phyloP scores from a whole-genome alignment of 2,888 invertebrate genomes.

The Griposia aprilina region DNA sequence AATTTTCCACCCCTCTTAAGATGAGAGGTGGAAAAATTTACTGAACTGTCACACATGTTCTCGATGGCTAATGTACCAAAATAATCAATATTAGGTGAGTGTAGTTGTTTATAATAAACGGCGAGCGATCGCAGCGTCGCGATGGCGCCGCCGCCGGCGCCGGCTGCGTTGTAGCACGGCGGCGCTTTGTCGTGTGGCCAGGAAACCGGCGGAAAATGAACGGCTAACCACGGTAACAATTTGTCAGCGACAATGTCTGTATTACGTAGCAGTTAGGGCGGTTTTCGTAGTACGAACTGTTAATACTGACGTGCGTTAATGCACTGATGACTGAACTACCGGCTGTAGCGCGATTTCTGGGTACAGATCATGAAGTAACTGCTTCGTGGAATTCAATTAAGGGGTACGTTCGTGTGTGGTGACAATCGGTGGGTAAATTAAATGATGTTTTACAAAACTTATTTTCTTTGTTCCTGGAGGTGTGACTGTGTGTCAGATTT shows the following conservation, averaged over 20 bases:
- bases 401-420: constrained; percentile 12
- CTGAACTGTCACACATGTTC: constrained; percentile 49
- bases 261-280: background rate
- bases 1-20: constrained; percentile 22
- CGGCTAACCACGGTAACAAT: background rate
- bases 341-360: constrained; percentile 27
- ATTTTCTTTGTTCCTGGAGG: background rate
- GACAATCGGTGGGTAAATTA: background rate
- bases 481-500: background rate
- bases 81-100: constrained; percentile 74
- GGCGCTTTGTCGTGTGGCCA: constrained; percentile 63
- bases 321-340: constrained; percentile 33
- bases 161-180: constrained; percentile 66
- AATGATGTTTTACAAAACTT: constrained; percentile 1
- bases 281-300: constrained; percentile 6
- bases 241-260: background rate
- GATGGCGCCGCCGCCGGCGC: constrained; percentile 69
- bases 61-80: constrained; percentile 66
- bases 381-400: constrained; percentile 41
- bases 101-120: constrained; percentile 75
- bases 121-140: constrained; percentile 68
- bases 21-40: background rate
- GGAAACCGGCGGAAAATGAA: constrained; percentile 16
- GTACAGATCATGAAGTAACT: constrained; percentile 28
- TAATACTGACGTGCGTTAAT: background rate